phyloP scores from a whole-genome alignment of 2,797 vertebrate species.

The Amblyraja radiata region DNA sequence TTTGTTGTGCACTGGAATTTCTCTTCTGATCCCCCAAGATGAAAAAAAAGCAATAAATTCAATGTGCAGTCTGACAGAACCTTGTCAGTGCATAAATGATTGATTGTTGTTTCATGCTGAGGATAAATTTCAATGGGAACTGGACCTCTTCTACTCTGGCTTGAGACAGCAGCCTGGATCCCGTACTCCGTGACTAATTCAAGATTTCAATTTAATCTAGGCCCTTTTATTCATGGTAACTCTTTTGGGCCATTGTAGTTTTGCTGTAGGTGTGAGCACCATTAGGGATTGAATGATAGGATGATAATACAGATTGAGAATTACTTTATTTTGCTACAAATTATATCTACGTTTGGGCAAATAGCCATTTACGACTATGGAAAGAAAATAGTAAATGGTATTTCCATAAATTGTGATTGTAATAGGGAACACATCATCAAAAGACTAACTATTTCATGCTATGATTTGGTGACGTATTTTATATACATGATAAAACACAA shows the following conservation, averaged over 20 bases:
- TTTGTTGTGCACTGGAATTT: background rate
- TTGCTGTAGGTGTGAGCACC: background rate
- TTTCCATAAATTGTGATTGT: background rate
- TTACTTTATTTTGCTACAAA: background rate
- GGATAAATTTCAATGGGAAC: background rate
- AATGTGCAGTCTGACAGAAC: background rate
- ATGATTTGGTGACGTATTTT: background rate
- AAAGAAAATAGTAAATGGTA: background rate
- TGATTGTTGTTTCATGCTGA: background rate
- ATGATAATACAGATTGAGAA: background rate
- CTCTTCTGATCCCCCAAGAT: background rate
- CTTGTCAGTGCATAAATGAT: background rate
- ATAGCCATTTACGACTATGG: background rate
- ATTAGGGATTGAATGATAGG: background rate
- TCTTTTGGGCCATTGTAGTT: background rate
- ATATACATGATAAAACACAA: background rate
- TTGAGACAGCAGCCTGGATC: background rate
- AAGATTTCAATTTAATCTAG: constrained; percentile 13
- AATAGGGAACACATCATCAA: background rate
- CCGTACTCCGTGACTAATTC: background rate
- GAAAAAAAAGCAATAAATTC: background rate
- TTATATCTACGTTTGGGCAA: background rate
- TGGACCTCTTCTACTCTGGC: no score
- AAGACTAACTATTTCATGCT: background rate
- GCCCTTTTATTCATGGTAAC: background rate